These are phyloP conservation scores for Hecatera dysodea DNA, from an alignment of 2,888 invertebrate species.

Conservation along the genomic window DNA sequence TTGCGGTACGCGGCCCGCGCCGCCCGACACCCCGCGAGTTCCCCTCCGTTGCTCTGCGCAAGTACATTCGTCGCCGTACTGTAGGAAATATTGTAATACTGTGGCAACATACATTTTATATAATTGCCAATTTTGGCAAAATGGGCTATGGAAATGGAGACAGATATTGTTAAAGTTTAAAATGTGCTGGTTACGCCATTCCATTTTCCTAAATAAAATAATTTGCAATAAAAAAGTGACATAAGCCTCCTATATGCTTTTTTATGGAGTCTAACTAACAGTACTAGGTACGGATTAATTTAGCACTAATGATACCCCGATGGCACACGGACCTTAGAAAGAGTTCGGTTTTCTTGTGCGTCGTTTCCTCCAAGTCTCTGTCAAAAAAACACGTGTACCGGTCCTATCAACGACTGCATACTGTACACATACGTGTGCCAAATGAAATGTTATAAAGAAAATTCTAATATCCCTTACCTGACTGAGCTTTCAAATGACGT, in stretches of 20 bases:
- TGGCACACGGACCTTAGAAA: not conserved
- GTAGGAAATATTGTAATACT: no score
- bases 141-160: constrained; percentile 47
- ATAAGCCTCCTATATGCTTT: no score
- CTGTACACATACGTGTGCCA: not conserved
- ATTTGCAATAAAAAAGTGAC: not conserved
- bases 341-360: not conserved
- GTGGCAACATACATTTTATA: constrained; percentile 15
- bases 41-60: no score
- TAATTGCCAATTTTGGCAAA: constrained; percentile 50
- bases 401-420: not conserved
- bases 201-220: not conserved
- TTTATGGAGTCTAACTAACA: not conserved
- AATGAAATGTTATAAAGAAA: not conserved
- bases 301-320: not conserved
- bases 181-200: not conserved
- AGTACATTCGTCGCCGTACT: no score
- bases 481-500: not conserved
- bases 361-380: not conserved
- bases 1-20: no score
- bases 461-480: not conserved
- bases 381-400: not conserved
- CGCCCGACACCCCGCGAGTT: no score
- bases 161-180: constrained; percentile 22
- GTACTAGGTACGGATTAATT: not conserved